Percentiles rank a stretch among this genome's conserved stretches.
Conservation (phyloP, 2,797 vertebrate genomes). For the Sebastes oblongus region DNA sequence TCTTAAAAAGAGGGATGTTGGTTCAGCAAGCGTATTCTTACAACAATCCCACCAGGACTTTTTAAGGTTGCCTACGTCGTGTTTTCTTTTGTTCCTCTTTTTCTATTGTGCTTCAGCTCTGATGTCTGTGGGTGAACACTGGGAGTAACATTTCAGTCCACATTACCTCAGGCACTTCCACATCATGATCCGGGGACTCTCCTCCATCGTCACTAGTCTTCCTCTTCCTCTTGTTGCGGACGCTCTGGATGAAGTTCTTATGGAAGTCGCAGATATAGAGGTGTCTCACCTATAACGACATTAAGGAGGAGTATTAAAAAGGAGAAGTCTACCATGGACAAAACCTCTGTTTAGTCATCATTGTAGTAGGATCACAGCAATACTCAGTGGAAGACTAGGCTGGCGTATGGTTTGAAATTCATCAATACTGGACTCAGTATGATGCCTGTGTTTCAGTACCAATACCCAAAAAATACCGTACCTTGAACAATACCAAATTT, state of each 20-base stretch:
- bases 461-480: too few species aligned
- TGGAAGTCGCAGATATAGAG: slow-evolving; percentile 99
- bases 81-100: background rate
- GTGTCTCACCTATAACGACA: slow-evolving; percentile 88
- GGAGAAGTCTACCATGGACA: accelerated
- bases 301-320: background rate
- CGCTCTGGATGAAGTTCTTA: slow-evolving; percentile 99
- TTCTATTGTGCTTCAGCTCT: background rate
- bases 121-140: background rate
- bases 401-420: too few species aligned
- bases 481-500: background rate
- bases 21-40: background rate
- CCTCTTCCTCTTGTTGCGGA: slow-evolving; percentile 98
- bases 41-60: background rate
- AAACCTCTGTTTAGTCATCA: background rate
- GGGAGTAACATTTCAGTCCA: accelerated
- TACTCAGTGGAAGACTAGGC: background rate
- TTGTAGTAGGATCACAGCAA: too few species aligned
- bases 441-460: background rate
- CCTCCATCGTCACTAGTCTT: slow-evolving; percentile 98
- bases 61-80: background rate
- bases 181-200: slow-evolving; percentile 97
- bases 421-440: background rate
- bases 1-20: background rate
- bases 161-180: slow-evolving; percentile 93